Evolutionary conservation across 2,888 invertebrate species (phyloP).

Genomic region (Atrina japonica): DNA sequence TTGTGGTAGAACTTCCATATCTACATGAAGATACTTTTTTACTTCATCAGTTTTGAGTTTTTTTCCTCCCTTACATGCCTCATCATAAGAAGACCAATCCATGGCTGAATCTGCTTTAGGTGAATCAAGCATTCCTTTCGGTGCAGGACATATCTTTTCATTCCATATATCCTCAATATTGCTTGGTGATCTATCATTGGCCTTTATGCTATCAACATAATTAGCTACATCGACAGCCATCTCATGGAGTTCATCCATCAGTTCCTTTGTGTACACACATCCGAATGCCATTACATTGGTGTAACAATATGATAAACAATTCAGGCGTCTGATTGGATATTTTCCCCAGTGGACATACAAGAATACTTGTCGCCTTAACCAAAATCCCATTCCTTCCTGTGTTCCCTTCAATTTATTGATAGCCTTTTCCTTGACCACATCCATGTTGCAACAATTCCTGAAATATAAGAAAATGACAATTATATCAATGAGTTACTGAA

Average conservation of each 20-base stretch:
- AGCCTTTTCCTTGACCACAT: not conserved
- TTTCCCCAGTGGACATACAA: slow-evolving; percentile 18
- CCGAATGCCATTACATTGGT: slow-evolving; percentile 26
- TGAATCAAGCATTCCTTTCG: no score
- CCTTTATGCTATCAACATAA: slow-evolving; percentile 4
- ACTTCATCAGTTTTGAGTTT: not conserved
- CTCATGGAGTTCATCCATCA: slow-evolving; percentile 29
- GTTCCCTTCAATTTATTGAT: slow-evolving; percentile 24
- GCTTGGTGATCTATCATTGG: slow-evolving; percentile 3
- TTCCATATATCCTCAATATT: slow-evolving; percentile 12
- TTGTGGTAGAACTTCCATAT: no score
- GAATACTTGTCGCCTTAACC: slow-evolving; percentile 23
- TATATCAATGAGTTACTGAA: no score
- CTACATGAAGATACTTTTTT: no score
- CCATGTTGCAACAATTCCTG: no score
- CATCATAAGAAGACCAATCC: not conserved
- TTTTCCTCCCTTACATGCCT: not conserved
- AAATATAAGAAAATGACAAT: no score
- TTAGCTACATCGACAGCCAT: slow-evolving; percentile 21
- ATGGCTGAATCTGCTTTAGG: no score
- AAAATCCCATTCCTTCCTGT: slow-evolving; percentile 32
- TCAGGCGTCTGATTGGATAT: slow-evolving; percentile 13
- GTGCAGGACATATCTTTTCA: no score
- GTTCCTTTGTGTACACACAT: slow-evolving; percentile 19
- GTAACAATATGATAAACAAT: slow-evolving; percentile 31